These are phyloP conservation scores for Drosophila varians DNA, from an alignment of 1,140 invertebrate genomes.

Conservation along the genomic window DNA sequence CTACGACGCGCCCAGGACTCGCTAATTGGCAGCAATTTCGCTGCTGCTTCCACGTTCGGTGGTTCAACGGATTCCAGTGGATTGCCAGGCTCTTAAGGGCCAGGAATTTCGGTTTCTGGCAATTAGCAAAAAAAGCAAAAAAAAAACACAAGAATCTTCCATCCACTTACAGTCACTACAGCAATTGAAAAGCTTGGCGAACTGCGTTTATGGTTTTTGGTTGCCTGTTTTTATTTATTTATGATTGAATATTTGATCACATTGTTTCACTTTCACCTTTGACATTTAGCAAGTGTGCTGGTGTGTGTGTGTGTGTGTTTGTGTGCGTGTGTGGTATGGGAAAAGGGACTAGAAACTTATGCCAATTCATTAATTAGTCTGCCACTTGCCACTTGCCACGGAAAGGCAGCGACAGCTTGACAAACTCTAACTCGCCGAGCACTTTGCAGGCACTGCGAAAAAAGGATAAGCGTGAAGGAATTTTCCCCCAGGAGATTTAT, in stretches of 20 bases:
- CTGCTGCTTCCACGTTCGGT: conserved; percentile 15
- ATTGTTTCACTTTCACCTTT: conserved; percentile 20
- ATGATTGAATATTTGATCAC: conserved; percentile 15
- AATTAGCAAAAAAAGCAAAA: conserved; percentile 13
- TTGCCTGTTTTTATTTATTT: neutral
- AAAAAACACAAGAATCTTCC: neutral
- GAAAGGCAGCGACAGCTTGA: conserved; percentile 52
- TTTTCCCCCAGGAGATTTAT: too few relatives aligned
- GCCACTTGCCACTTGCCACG: conserved; percentile 64
- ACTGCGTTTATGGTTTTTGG: neutral
- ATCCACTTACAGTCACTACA: neutral
- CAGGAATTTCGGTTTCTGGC: conserved; percentile 25
- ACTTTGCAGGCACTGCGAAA: neutral
- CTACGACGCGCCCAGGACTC: conserved; percentile 37
- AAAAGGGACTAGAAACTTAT: conserved; percentile 61
- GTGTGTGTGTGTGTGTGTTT: neutral
- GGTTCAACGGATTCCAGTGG: conserved; percentile 3
- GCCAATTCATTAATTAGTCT: conserved; percentile 81
- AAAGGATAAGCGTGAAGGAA: neutral
- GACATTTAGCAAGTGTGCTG: conserved; percentile 45
- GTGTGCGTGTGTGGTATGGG: neutral
- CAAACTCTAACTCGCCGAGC: conserved; percentile 39
- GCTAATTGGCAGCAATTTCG: conserved; percentile 44
- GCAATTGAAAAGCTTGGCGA: conserved; percentile 1
- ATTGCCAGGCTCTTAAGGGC: neutral